Base-by-base conservation (phyloP, 2,113 vertebrate species). In the Pelobates fuscus region DNA sequence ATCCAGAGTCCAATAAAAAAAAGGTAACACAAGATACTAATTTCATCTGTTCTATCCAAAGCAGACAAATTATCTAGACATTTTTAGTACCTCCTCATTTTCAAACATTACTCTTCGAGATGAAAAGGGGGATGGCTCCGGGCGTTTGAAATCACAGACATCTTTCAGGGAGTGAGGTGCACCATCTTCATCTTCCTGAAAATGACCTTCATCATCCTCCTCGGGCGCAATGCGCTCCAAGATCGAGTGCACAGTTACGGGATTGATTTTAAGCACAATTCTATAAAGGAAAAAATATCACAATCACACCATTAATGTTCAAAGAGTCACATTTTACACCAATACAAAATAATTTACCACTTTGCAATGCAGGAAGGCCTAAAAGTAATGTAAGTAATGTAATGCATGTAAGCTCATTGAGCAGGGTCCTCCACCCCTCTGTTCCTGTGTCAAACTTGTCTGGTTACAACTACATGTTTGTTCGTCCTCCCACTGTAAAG, bases 41-140 rank as follows among this genome's bases (percentile, higher is more conserved):
- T n/a, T n/a, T n/a, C n/a, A n/a, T n/a, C n/a, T n/a, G n/a, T n/a
- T n/a, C 37, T 41, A 12, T 41, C 7, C 37, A 2, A 41, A 41
- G 37, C 37, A 41, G 37, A 41, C 37, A 41, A 41, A n/a, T n/a
- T n/a, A n/a, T n/a, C n/a, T 37, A 37, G 32, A 37, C 32, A 5
- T 37, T 6, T 10, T 37, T 37, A 37, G 32, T 84, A 99, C 97
- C 94, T 99, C 96, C 80, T 99, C 97, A 74, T 97, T 98, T 81
- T 99, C 97, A 87, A 98, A 99, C 97, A 99, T 98, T 23, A 99
- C 96, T 81, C 95, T 91, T 11, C 97, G 93, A 49, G 97, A 99
- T 15, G 97, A 99, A 85, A 99, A 99, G 20, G 97, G 97, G 0
- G 97, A 99, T 0, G 97, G 96, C 23, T 97, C 94, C 46, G 95